phyloP scores from a whole-genome alignment of 2,888 invertebrate species.

The Melinaea marsaeus region DNA sequence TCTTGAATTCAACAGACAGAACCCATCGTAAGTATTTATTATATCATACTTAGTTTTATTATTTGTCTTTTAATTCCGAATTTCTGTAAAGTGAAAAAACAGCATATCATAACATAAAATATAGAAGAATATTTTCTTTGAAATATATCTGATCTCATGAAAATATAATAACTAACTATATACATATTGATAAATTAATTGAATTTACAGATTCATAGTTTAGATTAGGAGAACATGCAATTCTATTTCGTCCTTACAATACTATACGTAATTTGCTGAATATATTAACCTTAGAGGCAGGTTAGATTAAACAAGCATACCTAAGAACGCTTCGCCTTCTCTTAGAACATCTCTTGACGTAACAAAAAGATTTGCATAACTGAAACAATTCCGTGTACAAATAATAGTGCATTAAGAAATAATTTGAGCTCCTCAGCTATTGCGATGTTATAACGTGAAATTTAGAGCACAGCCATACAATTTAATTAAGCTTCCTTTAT shows the following conservation, averaged over 20 bases:
- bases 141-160: too few relatives aligned
- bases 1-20: slow-evolving; percentile 61
- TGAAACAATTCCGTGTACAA: slow-evolving; percentile 21
- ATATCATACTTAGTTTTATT: not conserved
- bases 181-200: too few relatives aligned
- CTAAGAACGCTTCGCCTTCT: not conserved
- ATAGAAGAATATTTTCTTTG: too few relatives aligned
- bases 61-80: too few relatives aligned
- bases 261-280: too few relatives aligned
- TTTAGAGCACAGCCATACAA: not conserved
- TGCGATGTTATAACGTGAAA: slow-evolving; percentile 1
- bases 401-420: slow-evolving; percentile 21
- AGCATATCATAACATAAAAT: too few relatives aligned
- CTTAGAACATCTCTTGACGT: slow-evolving; percentile 20
- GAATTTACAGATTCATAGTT: too few relatives aligned
- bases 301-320: not conserved
- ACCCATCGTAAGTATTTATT: slow-evolving; percentile 38
- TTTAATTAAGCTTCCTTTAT: slow-evolving; percentile 12
- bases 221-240: too few relatives aligned
- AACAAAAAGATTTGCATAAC: slow-evolving; percentile 26
- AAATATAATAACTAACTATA: too few relatives aligned
- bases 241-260: too few relatives aligned
- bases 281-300: too few relatives aligned
- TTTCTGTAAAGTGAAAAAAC: too few relatives aligned
- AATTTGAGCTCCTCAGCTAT: slow-evolving; percentile 6